These are phyloP conservation scores for Falcunculus frontatus DNA, from an alignment of 2,113 vertebrate species.

Conservation along the genomic window DNA sequence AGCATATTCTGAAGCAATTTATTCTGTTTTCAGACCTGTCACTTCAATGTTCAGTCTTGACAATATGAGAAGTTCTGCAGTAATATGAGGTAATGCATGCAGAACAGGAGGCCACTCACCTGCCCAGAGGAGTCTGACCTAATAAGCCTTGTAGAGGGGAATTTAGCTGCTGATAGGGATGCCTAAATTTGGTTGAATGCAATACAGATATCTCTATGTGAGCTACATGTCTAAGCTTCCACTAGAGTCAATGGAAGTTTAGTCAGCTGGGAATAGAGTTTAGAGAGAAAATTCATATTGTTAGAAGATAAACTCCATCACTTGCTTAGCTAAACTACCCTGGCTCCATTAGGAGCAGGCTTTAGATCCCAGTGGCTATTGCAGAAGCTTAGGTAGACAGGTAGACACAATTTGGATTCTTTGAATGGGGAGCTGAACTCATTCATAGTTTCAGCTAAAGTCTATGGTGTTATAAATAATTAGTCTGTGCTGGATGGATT, in stretches of 20 bases:
- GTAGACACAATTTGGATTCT: background rate
- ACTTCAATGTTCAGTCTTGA: background rate
- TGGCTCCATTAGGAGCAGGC: background rate
- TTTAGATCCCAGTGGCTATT: background rate
- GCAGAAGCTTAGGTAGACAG: background rate
- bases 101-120: background rate
- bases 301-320: background rate
- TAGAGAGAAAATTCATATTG: background rate
- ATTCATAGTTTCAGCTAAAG: background rate
- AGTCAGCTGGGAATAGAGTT: background rate
- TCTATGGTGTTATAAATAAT: background rate
- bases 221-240: background rate
- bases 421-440: background rate
- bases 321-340: background rate
- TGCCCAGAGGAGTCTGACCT: background rate
- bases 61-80: background rate
- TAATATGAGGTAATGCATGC: background rate
- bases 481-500: background rate
- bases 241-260: background rate
- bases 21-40: constrained; percentile 6
- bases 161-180: background rate
- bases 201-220: background rate
- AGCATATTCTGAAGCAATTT: constrained; percentile 2
- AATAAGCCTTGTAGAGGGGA: background rate
- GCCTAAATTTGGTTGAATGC: background rate